Evolutionary conservation across 1,140 invertebrate genomes (phyloP).

Genomic region (Daktulosphaira vitifoliae): DNA sequence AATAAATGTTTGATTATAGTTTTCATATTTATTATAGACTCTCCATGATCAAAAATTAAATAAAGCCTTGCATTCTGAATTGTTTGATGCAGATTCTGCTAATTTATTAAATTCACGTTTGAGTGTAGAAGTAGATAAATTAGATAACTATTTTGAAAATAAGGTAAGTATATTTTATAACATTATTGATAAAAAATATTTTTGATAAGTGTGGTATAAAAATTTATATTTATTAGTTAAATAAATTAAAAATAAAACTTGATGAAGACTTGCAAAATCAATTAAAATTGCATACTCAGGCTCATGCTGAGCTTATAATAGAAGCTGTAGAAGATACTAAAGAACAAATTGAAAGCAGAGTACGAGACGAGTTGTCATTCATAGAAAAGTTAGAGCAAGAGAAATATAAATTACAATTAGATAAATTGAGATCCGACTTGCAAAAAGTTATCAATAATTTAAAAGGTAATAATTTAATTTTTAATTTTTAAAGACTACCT

Average conservation of each 20-base stretch:
- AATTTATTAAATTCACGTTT: slow-evolving; percentile 14
- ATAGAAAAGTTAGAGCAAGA: slow-evolving; percentile 16
- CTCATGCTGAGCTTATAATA: slow-evolving; percentile 3
- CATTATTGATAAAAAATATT: no score
- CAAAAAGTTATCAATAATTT: slow-evolving; percentile 16
- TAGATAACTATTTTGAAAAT: slow-evolving; percentile 9
- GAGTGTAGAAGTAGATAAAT: slow-evolving; percentile 10
- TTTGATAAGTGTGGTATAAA: no score
- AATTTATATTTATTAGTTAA: background rate
- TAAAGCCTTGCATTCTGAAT: slow-evolving; percentile 2
- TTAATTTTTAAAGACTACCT: no score
- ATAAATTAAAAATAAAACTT: slow-evolving; percentile 1
- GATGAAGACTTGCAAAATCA: slow-evolving; percentile 7
- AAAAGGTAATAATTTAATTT: background rate
- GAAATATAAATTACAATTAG: slow-evolving; percentile 6
- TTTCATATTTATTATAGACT: background rate
- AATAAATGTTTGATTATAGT: background rate
- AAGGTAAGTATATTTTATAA: background rate
- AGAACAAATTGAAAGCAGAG: slow-evolving; percentile 18
- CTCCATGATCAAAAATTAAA: slow-evolving; percentile 13
- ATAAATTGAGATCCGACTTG: slow-evolving; percentile 4
- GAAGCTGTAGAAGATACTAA: slow-evolving; percentile 15
- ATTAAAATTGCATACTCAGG: background rate
- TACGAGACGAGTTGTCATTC: slow-evolving; percentile 2
- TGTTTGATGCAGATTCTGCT: slow-evolving; percentile 7